Percentiles rank a stretch among this genome's conserved stretches.
Evolutionary conservation across 92 coral and sea anemone species (phyloP).

Genomic region (Parazoanthus darwini): DNA sequence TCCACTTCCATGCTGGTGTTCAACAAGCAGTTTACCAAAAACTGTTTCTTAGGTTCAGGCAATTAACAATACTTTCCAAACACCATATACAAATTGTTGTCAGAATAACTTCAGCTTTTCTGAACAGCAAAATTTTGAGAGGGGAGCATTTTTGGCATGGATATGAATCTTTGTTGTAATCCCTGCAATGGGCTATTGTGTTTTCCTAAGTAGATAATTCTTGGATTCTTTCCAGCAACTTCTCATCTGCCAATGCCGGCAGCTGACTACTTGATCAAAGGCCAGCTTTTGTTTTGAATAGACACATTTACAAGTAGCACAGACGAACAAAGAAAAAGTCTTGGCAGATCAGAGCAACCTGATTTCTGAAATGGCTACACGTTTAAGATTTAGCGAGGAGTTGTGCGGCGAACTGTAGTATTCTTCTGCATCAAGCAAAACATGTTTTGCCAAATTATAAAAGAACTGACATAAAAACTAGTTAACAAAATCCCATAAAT

Average conservation of each 20-base stretch:
- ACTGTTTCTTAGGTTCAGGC: no score
- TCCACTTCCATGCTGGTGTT: no score
- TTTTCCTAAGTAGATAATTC: not conserved
- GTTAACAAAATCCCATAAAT: not conserved
- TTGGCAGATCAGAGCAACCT: not conserved
- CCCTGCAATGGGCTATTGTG: not conserved
- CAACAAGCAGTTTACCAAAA: no score
- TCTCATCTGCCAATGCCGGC: not conserved
- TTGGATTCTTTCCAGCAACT: conserved; percentile 21
- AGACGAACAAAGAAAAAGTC: not conserved
- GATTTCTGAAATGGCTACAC: not conserved
- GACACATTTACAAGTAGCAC: not conserved
- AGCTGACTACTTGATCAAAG: not conserved
- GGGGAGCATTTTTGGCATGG: not conserved
- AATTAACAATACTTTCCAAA: no score
- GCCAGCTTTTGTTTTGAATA: not conserved
- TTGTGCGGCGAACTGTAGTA: no score
- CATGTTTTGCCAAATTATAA: no score
- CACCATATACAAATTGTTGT: no score
- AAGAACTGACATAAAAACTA: not conserved
- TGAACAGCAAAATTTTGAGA: no score
- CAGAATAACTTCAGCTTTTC: no score
- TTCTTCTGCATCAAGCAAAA: no score
- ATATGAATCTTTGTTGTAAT: not conserved
- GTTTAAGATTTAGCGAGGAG: not conserved